A percentile compares a stretch with the other conserved stretches of the same genome.
phyloP scores from a whole-genome alignment of 2,797 vertebrate genomes.

The Intellagama lesueurii region DNA sequence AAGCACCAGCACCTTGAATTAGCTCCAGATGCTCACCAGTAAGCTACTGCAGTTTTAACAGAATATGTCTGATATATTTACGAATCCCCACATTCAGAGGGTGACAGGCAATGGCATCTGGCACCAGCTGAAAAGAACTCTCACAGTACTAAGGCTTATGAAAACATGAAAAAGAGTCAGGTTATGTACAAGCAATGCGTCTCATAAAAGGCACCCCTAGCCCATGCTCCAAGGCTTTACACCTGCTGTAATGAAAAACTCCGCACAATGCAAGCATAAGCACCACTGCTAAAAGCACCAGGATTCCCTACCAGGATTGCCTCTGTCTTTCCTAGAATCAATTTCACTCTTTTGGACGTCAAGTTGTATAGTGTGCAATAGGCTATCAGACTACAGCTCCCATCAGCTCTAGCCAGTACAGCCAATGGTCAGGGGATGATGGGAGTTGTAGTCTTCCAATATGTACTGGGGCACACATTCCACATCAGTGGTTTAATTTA shows the following conservation, averaged over 20 bases:
- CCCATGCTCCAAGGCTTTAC: neutral
- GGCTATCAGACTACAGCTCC: neutral
- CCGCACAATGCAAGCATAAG: too few species aligned
- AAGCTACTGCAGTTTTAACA: neutral
- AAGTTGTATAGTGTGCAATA: neutral
- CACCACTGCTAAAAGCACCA: neutral
- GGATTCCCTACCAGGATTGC: too few species aligned
- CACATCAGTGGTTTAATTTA: neutral
- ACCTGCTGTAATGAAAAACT: neutral
- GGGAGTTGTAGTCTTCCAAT: neutral
- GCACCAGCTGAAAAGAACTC: neutral
- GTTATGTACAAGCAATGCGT: neutral
- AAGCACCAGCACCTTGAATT: slow-evolving; percentile 3
- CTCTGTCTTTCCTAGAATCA: neutral
- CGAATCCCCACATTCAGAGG: neutral
- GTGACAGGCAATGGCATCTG: neutral
- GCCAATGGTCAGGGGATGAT: neutral
- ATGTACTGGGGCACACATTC: neutral
- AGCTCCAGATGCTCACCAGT: neutral
- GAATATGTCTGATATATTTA: neutral
- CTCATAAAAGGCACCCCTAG: neutral
- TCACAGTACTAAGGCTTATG: neutral
- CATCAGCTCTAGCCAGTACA: neutral
- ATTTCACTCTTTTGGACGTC: neutral
- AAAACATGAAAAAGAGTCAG: neutral